Percentiles rank a stretch among this genome's conserved stretches.
Evolutionary conservation across 1,140 invertebrate genomes (phyloP).

Genomic region (Wiebesia pumilae): DNA sequence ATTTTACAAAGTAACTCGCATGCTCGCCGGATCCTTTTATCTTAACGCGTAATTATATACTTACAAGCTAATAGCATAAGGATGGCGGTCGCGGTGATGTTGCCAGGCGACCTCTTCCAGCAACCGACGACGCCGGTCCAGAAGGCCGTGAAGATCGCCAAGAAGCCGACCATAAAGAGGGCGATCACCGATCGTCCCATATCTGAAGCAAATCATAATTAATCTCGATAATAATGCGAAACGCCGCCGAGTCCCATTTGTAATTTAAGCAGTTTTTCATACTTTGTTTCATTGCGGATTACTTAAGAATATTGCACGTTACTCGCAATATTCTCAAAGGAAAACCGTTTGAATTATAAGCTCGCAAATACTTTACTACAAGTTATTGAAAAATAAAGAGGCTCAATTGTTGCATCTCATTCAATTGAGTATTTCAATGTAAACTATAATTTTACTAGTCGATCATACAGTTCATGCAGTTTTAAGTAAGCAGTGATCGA

Average conservation of each 20-base stretch:
- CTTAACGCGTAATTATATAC: constrained; percentile 57
- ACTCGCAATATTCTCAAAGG: not conserved
- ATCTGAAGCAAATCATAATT: constrained; percentile 76
- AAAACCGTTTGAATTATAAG: not conserved
- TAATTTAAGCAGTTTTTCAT: not conserved
- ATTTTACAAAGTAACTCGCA: not conserved
- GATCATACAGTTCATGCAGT: no score
- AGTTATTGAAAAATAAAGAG: no score
- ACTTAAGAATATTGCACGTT: no score
- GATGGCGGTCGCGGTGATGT: constrained; percentile 94
- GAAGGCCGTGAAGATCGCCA: constrained; percentile 92
- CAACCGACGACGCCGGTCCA: constrained; percentile 95
- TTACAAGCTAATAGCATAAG: constrained; percentile 92
- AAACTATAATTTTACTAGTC: no score
- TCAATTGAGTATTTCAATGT: no score
- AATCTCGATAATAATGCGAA: constrained; percentile 4
- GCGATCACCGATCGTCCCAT: constrained; percentile 94
- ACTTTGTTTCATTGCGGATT: not conserved
- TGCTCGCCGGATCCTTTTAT: not conserved
- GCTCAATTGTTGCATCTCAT: no score
- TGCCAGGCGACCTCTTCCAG: constrained; percentile 93
- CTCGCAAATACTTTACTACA: no score
- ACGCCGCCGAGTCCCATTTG: not conserved
- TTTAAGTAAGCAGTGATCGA: no score
- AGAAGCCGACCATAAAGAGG: constrained; percentile 91